Conservation (phyloP, 2,113 vertebrate species). For the Apus apus region DNA sequence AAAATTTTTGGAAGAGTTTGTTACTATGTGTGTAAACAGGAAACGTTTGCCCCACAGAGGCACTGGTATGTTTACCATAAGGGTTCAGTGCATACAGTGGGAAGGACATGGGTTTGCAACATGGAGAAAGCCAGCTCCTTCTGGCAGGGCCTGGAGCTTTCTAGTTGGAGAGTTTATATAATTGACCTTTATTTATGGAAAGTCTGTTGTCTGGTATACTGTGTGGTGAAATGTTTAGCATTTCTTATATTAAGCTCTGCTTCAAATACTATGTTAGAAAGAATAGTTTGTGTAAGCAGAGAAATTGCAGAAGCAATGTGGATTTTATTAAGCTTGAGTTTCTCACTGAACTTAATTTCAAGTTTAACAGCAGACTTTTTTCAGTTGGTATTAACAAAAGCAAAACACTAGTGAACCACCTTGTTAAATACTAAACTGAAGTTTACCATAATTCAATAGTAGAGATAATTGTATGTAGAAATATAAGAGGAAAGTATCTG, state of each 20-base stretch:
- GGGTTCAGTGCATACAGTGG: not conserved
- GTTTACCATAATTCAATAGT: fast-evolving
- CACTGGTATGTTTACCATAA: not conserved
- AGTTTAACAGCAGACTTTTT: not conserved
- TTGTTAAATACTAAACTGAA: not conserved
- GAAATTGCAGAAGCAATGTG: not conserved
- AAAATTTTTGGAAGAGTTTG: not conserved
- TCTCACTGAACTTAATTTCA: not conserved
- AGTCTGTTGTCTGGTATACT: not conserved
- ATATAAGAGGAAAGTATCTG: not conserved
- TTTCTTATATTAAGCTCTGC: not conserved
- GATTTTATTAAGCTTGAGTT: not conserved
- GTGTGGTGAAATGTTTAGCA: not conserved
- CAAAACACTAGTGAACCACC: not conserved
- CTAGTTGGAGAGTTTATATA: not conserved
- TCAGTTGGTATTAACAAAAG: not conserved
- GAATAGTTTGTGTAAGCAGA: not conserved
- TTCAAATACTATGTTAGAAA: not conserved
- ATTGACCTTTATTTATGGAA: not conserved
- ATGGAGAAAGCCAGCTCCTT: not conserved
- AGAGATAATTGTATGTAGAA: not conserved
- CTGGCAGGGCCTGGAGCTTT: not conserved
- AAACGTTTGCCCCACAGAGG: not conserved
- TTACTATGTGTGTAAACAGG: not conserved
- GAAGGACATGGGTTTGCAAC: not conserved